phyloP scores from a whole-genome alignment of 2,888 invertebrate species.

The Eupithecia inturbata region DNA sequence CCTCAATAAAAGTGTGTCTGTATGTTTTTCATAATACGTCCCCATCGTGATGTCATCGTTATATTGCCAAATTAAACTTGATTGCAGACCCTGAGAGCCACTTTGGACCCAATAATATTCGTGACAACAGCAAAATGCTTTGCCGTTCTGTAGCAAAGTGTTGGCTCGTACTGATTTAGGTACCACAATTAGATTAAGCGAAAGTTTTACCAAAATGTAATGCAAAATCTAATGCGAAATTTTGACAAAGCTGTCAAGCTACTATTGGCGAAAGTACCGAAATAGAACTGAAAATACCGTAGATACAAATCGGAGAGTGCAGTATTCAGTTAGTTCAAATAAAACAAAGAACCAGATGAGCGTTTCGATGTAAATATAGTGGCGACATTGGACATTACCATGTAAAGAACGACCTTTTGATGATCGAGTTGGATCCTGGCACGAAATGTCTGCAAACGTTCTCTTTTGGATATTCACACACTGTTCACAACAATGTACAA shows the following conservation, averaged over 20 bases:
- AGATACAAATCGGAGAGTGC: conserved; percentile 22
- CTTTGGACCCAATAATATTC: conserved; percentile 7
- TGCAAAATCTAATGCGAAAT: conserved; percentile 11
- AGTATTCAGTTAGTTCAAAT: conserved; percentile 26
- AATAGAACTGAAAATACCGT: conserved; percentile 34
- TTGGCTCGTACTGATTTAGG: conserved; percentile 11
- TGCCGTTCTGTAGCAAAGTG: conserved; percentile 11
- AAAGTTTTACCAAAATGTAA: conserved; percentile 11
- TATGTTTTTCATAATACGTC: conserved; percentile 26
- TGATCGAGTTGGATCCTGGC: conserved; percentile 66
- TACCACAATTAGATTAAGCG: conserved; percentile 1
- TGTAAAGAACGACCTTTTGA: conserved; percentile 75
- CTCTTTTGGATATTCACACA: conserved; percentile 49
- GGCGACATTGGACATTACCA: conserved; percentile 70
- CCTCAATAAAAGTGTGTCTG: conserved; percentile 9
- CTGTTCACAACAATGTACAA: conserved; percentile 51
- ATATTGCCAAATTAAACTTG: conserved; percentile 28
- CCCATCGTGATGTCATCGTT: conserved; percentile 60
- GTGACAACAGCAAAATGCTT: conserved; percentile 5
- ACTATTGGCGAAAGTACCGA: conserved; percentile 33
- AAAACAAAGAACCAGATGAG: conserved; percentile 61
- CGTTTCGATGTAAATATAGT: conserved; percentile 61
- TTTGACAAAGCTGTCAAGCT: conserved; percentile 31
- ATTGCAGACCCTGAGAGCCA: conserved; percentile 21
- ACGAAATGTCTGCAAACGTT: conserved; percentile 45